Evolutionary conservation across 2,797 vertebrate genomes (phyloP).

Genomic region (Bradypus variegatus): DNA sequence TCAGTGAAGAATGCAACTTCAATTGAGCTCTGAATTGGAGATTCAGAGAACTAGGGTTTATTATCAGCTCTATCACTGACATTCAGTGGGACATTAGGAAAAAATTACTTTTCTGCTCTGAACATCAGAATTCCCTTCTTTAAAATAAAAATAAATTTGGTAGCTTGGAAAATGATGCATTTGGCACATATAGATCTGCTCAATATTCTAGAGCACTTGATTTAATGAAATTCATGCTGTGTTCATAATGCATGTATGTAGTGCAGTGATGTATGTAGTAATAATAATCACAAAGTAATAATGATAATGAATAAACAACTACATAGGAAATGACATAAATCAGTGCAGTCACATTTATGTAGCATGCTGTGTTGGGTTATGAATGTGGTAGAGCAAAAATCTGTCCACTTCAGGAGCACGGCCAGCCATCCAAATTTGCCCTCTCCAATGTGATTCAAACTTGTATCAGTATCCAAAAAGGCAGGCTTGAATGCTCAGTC

Average conservation of each 20-base stretch:
- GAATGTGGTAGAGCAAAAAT: background rate
- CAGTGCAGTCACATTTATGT: background rate
- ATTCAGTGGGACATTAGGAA: slow-evolving; percentile 32
- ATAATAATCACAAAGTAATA: background rate
- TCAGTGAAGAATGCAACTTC: slow-evolving; percentile 46
- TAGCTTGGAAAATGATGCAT: slow-evolving; percentile 1
- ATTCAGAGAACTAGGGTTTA: slow-evolving; percentile 17
- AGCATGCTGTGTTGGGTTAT: background rate
- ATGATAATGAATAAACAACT: background rate
- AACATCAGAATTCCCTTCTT: slow-evolving; percentile 29
- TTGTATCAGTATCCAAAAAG: background rate
- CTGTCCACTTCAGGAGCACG: background rate
- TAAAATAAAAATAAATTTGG: slow-evolving; percentile 40
- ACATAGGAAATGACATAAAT: background rate
- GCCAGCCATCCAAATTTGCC: background rate
- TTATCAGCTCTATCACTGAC: slow-evolving; percentile 47
- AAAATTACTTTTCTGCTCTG: slow-evolving; percentile 37
- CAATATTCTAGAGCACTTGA: slow-evolving; percentile 11
- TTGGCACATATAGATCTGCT: slow-evolving; percentile 16
- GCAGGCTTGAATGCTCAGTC: background rate
- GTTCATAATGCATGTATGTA: slow-evolving; percentile 8
- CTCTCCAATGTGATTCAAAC: background rate
- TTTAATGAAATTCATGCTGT: slow-evolving; percentile 15
- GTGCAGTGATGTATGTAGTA: background rate
- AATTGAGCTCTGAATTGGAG: slow-evolving; percentile 28